Base-by-base conservation (phyloP, 2,113 vertebrate species). In the Lagopus muta region DNA sequence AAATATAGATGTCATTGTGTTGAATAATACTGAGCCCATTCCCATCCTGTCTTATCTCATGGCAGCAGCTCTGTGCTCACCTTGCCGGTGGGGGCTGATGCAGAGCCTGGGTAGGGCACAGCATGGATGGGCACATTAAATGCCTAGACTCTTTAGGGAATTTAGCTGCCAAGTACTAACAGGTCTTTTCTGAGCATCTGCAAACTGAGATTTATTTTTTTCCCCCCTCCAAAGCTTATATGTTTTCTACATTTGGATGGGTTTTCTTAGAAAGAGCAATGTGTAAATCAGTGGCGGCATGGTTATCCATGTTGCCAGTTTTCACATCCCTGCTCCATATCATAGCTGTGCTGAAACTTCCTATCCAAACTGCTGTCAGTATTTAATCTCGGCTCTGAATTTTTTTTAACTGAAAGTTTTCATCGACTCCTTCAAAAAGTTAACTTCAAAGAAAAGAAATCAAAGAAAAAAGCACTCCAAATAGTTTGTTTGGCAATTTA, bases 131-230 rank as follows among this genome's bases (percentile, higher is more conserved):
- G 27, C 61, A 40, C 52, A 50, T 32, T 32, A 47, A 57, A 32
- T 94, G 28, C 58, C 38, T 66, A 42, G 58, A 20, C 3, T 45
- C 74, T 71, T 8, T 7, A 76, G 25, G 72, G 42, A 86, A 42
- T 71, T 88, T 77, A 30, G 30, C 69, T 93, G 76, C 72, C 50
- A 67, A 42, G 45, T 58, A 28, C 60, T 82, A 69, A 74, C 47
- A 71, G 52, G 54, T 77, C 79, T 54, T 87, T 70, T 28, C 5
- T 70, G 92, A 48, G 67, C 71, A 89, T 36, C 82, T 94, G 83
- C 62, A 89, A 48, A 50, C 5, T 16, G 55, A 74, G 45, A 50
- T 20, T 43, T 43, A 13, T n/a, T 47, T 47, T 16, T 7, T 11
- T 50, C 11, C 6, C 6, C 28, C 17, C 10, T 5, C 8, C 0